Conservation (phyloP, 2,113 vertebrate species). For the Pseudorhombus dupliciocellatus region DNA sequence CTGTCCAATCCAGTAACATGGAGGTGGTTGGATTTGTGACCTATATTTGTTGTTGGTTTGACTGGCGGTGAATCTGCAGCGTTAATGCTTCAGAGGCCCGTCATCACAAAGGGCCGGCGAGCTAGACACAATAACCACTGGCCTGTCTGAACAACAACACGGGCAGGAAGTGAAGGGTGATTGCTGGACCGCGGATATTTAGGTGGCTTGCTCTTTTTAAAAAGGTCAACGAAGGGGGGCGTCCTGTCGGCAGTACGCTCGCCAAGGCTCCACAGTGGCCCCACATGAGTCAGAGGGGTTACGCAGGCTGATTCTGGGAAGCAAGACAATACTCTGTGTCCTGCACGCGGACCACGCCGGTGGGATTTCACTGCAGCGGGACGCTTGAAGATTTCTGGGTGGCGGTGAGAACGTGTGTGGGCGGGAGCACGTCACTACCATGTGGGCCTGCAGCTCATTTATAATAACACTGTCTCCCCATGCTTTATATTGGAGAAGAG, state of each 20-base stretch:
- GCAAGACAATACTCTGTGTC: slow-evolving; percentile 53
- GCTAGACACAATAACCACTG: slow-evolving; percentile 23
- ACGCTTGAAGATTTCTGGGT: slow-evolving; percentile 27
- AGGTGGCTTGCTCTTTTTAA: slow-evolving; percentile 59
- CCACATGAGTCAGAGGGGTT: slow-evolving; percentile 65
- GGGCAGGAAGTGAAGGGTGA: slow-evolving; percentile 47
- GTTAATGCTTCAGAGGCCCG: background rate
- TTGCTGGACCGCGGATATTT: slow-evolving; percentile 47
- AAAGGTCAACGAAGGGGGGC: slow-evolving; percentile 65
- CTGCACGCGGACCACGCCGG: slow-evolving; percentile 22
- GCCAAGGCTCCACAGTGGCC: slow-evolving; percentile 44
- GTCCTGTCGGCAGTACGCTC: slow-evolving; percentile 44
- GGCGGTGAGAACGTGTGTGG: slow-evolving; percentile 18
- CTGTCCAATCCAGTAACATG: no score
- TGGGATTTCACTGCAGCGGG: slow-evolving; percentile 17
- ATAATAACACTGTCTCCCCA: slow-evolving; percentile 39
- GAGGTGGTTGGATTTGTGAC: no score
- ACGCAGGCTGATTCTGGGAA: slow-evolving; percentile 72
- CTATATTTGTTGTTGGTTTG: no score
- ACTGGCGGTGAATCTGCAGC: no score
- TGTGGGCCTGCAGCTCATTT: slow-evolving; percentile 33
- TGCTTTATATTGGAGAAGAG: slow-evolving; percentile 15
- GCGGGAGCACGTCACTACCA: slow-evolving; percentile 20
- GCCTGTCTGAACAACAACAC: slow-evolving; percentile 16
- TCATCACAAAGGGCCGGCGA: slow-evolving; percentile 1